phyloP scores from a whole-genome alignment of 1,140 invertebrate genomes.

The Colletes latitarsis region DNA sequence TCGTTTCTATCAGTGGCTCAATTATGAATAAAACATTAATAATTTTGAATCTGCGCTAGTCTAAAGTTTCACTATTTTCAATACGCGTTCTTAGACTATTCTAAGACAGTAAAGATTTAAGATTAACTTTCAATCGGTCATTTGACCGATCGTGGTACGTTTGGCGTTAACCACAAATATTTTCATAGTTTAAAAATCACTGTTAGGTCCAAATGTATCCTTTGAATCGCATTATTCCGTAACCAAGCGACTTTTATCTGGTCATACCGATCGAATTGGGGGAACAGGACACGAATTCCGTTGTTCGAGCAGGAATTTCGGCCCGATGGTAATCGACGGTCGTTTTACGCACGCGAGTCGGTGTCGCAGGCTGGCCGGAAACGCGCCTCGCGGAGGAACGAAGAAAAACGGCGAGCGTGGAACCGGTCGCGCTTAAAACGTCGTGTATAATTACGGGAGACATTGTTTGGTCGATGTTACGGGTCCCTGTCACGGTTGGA shows the following conservation, averaged over 20 bases:
- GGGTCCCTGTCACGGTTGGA: neutral
- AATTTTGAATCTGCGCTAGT: too few relatives aligned
- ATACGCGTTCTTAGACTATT: too few relatives aligned
- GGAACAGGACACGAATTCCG: conserved; percentile 49
- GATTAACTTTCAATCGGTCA: too few relatives aligned
- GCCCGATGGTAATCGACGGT: conserved; percentile 44
- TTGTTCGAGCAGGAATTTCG: conserved; percentile 51
- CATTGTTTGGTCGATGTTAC: conserved; percentile 3
- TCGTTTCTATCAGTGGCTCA: too few relatives aligned
- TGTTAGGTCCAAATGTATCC: conserved; percentile 33
- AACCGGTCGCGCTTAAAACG: neutral
- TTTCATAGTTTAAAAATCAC: conserved; percentile 32
- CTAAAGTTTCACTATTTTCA: too few relatives aligned
- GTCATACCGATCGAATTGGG: conserved; percentile 51
- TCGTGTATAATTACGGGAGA: conserved; percentile 7
- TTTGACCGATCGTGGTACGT: too few relatives aligned
- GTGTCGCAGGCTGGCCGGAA: neutral
- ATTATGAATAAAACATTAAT: too few relatives aligned
- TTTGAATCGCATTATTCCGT: conserved; percentile 29
- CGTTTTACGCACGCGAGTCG: conserved; percentile 47
- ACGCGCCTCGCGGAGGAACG: neutral
- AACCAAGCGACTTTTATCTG: conserved; percentile 39
- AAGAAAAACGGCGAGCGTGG: conserved; percentile 17
- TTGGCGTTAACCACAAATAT: neutral
- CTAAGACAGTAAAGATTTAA: too few relatives aligned